A percentile compares a stretch with the other conserved stretches of the same genome.
Evolutionary conservation across 2,113 vertebrate species (phyloP).

Genomic region (Dunckerocampus dactyliophorus): DNA sequence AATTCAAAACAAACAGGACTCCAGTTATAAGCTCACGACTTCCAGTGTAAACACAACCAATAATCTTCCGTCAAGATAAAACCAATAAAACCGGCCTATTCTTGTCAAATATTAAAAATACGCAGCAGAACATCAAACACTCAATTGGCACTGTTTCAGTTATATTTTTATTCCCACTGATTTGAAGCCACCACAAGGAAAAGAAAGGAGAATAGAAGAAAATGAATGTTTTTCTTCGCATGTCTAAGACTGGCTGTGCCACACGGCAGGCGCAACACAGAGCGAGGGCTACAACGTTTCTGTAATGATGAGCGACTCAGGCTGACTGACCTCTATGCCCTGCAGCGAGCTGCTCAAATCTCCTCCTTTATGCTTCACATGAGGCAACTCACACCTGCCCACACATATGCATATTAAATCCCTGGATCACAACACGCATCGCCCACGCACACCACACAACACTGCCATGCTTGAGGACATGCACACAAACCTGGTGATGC

Average conservation of each 20-base stretch:
- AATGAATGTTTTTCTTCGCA: constrained; percentile 2
- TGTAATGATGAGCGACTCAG: constrained; percentile 11
- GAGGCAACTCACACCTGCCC: constrained; percentile 54
- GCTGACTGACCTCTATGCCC: constrained; percentile 33
- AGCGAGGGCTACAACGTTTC: background rate
- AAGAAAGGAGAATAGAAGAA: constrained; percentile 2
- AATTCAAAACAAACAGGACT: constrained; percentile 38
- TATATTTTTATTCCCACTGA: constrained; percentile 2
- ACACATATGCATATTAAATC: constrained; percentile 55
- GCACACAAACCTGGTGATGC: background rate
- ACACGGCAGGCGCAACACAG: constrained; percentile 1
- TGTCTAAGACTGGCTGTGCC: background rate
- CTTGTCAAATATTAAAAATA: constrained; percentile 34
- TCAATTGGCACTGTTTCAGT: background rate
- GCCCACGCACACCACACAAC: constrained; percentile 26
- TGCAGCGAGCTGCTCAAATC: constrained; percentile 9
- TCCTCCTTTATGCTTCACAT: constrained; percentile 16
- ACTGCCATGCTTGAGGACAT: background rate
- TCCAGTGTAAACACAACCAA: constrained; percentile 34
- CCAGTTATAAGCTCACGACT: constrained; percentile 11
- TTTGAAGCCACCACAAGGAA: constrained; percentile 15
- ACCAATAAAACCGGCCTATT: constrained; percentile 32
- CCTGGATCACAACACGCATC: constrained; percentile 32
- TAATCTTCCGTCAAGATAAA: constrained; percentile 31
- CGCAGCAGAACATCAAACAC: constrained; percentile 17